A percentile compares a stretch with the other conserved stretches of the same genome.
These are phyloP conservation scores for Drosophila prosaltans DNA, from an alignment of 1,140 invertebrate genomes.

Conservation along the genomic window DNA sequence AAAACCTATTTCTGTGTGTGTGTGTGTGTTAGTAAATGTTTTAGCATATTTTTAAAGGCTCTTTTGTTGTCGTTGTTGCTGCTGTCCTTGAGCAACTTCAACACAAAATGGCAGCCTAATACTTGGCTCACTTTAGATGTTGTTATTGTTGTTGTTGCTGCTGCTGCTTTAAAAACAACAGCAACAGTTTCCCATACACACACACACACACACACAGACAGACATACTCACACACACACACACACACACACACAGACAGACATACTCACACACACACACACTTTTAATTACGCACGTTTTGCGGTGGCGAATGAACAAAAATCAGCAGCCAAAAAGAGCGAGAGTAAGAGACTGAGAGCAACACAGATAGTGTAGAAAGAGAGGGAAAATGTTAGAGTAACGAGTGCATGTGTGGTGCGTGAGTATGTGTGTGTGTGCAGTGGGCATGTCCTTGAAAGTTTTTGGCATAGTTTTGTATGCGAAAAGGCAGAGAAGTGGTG, in stretches of 20 bases:
- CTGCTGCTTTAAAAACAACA: constrained; percentile 47
- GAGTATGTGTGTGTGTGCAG: constrained; percentile 35
- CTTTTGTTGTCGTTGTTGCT: background rate
- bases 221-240: constrained; percentile 18
- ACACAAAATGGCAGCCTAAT: constrained; percentile 12
- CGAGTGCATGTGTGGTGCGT: constrained; percentile 16
- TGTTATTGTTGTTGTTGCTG: background rate
- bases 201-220: too few species aligned
- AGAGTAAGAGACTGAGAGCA: constrained; percentile 13
- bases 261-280: constrained; percentile 30
- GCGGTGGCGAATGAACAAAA: constrained; percentile 58
- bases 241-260: constrained; percentile 35
- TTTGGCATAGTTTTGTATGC: constrained; percentile 79
- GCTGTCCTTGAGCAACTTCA: constrained; percentile 73
- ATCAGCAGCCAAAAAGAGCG: constrained; percentile 38
- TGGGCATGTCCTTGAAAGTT: constrained; percentile 82
- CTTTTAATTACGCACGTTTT: constrained; percentile 81
- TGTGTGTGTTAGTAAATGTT: constrained; percentile 38
- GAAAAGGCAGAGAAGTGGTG: background rate
- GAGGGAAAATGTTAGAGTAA: background rate
- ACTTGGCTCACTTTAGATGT: constrained; percentile 10
- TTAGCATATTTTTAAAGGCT: constrained; percentile 41
- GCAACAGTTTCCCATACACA: constrained; percentile 27
- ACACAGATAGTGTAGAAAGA: background rate
- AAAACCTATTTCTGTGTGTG: constrained; percentile 36